Base-by-base conservation (phyloP, 1,140 invertebrate species). In the Drosophila navojoa region DNA sequence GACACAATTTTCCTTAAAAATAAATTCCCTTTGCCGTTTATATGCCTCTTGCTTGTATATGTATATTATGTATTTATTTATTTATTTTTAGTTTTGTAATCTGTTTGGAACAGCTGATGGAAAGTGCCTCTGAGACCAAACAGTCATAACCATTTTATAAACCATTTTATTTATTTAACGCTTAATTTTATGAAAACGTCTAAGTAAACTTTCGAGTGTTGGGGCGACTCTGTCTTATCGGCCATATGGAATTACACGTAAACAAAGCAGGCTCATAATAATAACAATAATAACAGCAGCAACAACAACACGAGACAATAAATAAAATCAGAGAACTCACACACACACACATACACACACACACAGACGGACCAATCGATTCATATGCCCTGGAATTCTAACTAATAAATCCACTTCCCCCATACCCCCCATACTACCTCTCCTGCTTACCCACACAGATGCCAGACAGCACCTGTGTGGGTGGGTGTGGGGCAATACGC, bases 151-250 rank as follows among this genome's bases (percentile, higher is more conserved):
- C 76, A 75, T 59, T 66, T 74, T 71, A 57, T 68, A 67, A 79
- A 60, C 58, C 79, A 73, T 63, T 80, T 58, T 80, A 70, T 85
- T 85, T 54, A 77, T 73, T 73, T 73, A 60, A 54, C 54, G 70
- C 52, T 81, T 78, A 71, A 67, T 71, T 80, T 66, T 68, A 52
- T 40, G 45, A 54, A 63, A 70, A 59, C 54, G 73, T 71, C 53
- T 84, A 79, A 79, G 67, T 60, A 73, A 79, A 80, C 57, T 70
- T 63, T 59, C 54, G 57, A 54, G 45, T 44, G 59, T 71, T 61
- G 32, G 1, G 32, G 32, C 32, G 16, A n/a, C 53, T 44, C 10
- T 58, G 61, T 58, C 53, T 64, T 64, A 66, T 58, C 47, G 61
- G 7, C 27, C 19, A 54, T 73, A 87, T 85, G 60, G n/a, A 69